Evolutionary conservation across 2,888 invertebrate genomes (phyloP), one percentile per base, ranked within the genome.

Genomic region (Sarcophaga rosellei): DNA sequence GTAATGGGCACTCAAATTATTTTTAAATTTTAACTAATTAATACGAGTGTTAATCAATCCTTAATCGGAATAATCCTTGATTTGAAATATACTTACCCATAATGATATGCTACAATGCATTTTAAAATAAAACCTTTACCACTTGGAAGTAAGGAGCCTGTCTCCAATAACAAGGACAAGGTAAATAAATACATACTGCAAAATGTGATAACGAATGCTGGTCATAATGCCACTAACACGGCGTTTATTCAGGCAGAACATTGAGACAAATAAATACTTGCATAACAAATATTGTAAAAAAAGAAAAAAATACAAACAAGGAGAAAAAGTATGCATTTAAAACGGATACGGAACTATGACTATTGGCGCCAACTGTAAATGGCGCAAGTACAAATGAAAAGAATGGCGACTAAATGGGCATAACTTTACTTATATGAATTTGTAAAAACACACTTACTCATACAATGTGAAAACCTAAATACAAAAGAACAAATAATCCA

Each of bases 191-290:
- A 4, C 17, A 53, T 53, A 4, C 17, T 53, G 17, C 15, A 53
- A 53, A 15, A 53, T 53, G 53, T 53, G 59, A 72, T 25, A 35
- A 17, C 3, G 25, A 25, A 53, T 15, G 4, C n/a, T 53, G 70
- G 21, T 47, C 53, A 53, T 62, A 44, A 20, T 44, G 35, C 15
- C 57, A 66, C 76, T 44, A 35, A 66, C 66, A 76, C 44, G 66
- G 44, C 44, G 45, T 61, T 75, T 53, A 65, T 75, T 75, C 53
- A 75, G 75, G 75, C 75, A 63, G 63, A 75, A 75, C 15, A 12
- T 53, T 15, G 17, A 53, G 17, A 17, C 53, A 53, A 53, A 53
- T 53, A 53, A 47, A 53, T 35, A 35, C 35, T 8, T 35, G 35
- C 10, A 35, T 35, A 35, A 35, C 35, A 35, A 35, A 35, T 35